Percentiles rank a stretch among this genome's conserved stretches.
These are phyloP conservation scores for Cacatua alba DNA, from an alignment of 2,113 vertebrate species.

Conservation along the genomic window DNA sequence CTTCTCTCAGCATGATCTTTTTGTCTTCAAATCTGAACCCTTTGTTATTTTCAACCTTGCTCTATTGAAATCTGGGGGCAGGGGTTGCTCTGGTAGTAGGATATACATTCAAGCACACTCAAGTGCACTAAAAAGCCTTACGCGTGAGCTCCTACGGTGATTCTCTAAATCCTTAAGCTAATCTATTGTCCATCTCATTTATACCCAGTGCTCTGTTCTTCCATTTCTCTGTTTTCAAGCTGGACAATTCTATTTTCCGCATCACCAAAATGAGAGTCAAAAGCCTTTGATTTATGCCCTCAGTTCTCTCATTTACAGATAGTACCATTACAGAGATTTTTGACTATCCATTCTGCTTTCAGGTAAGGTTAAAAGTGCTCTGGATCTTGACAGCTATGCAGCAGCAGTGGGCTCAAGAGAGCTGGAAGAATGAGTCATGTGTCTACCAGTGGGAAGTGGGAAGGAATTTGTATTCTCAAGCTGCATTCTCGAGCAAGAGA, in stretches of 20 bases:
- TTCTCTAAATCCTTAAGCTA: slow-evolving; percentile 19
- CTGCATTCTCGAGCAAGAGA: neutral
- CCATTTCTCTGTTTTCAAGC: slow-evolving; percentile 38
- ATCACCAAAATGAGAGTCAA: slow-evolving; percentile 31
- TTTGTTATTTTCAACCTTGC: slow-evolving; percentile 5
- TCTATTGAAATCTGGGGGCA: neutral
- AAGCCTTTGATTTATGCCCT: slow-evolving; percentile 48
- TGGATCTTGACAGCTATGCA: slow-evolving; percentile 35
- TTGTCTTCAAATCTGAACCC: neutral
- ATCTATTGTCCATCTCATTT: slow-evolving; percentile 24
- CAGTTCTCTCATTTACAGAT: slow-evolving; percentile 42
- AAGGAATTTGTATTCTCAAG: neutral
- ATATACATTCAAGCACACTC: neutral
- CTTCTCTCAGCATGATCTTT: neutral
- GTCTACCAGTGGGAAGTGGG: neutral
- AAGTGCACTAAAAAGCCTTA: neutral
- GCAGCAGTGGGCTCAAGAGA: slow-evolving; percentile 30
- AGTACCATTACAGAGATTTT: slow-evolving; percentile 33
- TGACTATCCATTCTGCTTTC: slow-evolving; percentile 32
- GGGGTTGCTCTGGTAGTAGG: neutral
- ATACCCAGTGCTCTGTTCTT: neutral
- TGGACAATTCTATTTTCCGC: slow-evolving; percentile 31
- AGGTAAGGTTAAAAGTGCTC: slow-evolving; percentile 42
- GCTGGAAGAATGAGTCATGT: slow-evolving; percentile 40
- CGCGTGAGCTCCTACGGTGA: neutral